Evolutionary conservation across 2,113 vertebrate genomes (phyloP).

Genomic region (Oryzias curvinotus): DNA sequence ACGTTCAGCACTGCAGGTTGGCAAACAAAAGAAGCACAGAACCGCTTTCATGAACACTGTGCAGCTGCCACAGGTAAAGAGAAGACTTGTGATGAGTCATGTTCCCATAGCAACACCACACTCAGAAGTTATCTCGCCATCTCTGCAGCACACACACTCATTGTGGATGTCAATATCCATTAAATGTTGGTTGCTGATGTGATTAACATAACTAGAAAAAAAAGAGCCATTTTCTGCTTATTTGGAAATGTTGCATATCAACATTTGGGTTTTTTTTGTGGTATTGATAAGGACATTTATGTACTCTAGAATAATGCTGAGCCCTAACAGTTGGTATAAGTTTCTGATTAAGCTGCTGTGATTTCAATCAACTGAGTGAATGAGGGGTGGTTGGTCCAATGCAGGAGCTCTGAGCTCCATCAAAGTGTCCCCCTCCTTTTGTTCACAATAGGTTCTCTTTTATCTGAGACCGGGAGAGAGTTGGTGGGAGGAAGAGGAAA

Average conservation of each 20-base stretch:
- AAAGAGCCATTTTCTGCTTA: no score
- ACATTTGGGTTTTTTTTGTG: not conserved
- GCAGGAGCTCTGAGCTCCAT: constrained; percentile 64
- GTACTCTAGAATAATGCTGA: not conserved
- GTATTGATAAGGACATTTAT: no score
- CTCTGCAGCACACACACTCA: constrained; percentile 49
- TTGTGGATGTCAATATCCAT: constrained; percentile 69
- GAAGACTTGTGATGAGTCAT: constrained; percentile 73
- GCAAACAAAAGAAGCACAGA: constrained; percentile 71
- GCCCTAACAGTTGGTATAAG: not conserved
- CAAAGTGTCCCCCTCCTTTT: constrained; percentile 59
- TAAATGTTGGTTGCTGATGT: constrained; percentile 30
- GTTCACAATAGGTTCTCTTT: constrained; percentile 67
- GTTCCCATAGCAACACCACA: constrained; percentile 73
- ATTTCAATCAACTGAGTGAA: constrained; percentile 24
- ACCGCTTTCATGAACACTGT: constrained; percentile 58
- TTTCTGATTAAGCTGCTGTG: not conserved
- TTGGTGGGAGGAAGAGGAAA: constrained; percentile 47
- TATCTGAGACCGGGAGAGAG: constrained; percentile 62
- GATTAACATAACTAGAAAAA: not conserved
- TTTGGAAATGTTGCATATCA: not conserved
- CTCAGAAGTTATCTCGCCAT: constrained; percentile 66
- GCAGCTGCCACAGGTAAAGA: constrained; percentile 75
- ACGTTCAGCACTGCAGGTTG: constrained; percentile 43
- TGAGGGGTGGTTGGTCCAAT: constrained; percentile 32